phyloP scores from a whole-genome alignment of 2,888 invertebrate species.

The Tipula vernalis region DNA sequence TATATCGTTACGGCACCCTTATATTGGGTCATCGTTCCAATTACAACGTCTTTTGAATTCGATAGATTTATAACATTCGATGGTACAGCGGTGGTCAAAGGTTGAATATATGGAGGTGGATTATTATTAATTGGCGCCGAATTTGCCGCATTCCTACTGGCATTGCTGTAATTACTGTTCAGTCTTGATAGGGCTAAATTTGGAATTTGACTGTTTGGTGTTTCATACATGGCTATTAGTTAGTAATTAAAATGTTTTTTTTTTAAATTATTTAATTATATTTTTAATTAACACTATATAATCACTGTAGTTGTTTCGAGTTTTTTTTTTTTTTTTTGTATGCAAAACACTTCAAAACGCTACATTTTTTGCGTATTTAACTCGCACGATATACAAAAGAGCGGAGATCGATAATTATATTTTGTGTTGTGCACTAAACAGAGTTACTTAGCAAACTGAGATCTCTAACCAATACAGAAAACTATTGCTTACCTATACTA shows the following conservation, averaged over 20 bases:
- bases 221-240: not conserved
- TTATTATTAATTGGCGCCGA: conserved; percentile 18
- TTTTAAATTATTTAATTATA: no score
- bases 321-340: not conserved
- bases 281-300: no score
- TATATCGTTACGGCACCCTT: conserved; percentile 41
- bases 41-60: conserved; percentile 39
- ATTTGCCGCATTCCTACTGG: not conserved
- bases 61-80: conserved; percentile 36
- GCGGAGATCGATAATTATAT: not conserved
- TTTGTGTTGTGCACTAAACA: not conserved
- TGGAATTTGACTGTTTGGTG: not conserved
- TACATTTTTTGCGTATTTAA: not conserved
- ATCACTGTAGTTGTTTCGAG: no score
- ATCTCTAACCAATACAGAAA: not conserved
- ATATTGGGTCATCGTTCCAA: conserved; percentile 41
- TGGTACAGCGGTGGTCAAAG: conserved; percentile 24
- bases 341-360: not conserved
- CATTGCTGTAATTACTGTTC: not conserved
- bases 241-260: no score
- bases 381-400: no score
- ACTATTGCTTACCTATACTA: not conserved
- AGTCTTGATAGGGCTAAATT: not conserved
- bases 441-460: not conserved
- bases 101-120: conserved; percentile 15